Percentiles rank a stretch among this genome's conserved stretches.
Evolutionary conservation across 2,888 invertebrate genomes (phyloP).

Genomic region (Drosophila engyochracea): DNA sequence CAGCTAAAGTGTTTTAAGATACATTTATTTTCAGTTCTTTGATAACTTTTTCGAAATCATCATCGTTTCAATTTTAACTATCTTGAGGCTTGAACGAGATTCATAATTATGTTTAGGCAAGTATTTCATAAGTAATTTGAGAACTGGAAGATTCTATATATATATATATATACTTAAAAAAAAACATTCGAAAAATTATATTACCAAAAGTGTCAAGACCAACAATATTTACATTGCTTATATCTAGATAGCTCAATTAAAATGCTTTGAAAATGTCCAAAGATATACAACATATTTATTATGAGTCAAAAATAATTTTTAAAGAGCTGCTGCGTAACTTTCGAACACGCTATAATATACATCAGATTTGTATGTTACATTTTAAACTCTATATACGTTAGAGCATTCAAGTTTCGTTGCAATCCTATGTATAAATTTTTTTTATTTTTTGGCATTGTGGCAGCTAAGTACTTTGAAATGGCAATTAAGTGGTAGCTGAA

Average conservation of each 20-base stretch:
- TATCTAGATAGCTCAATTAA: conserved; percentile 3
- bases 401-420: conserved; percentile 9
- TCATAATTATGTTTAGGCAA: background rate
- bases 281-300: conserved; percentile 6
- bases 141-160: background rate
- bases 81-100: too few relatives aligned
- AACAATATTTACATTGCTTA: too few relatives aligned
- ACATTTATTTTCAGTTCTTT: background rate
- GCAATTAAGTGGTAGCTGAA: conserved; percentile 68
- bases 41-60: background rate
- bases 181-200: background rate
- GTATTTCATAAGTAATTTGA: background rate
- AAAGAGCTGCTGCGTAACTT: background rate
- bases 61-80: background rate
- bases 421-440: background rate
- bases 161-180: background rate
- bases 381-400: background rate
- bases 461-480: conserved; percentile 58
- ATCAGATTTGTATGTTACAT: background rate
- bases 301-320: background rate
- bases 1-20: background rate
- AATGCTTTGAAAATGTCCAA: conserved; percentile 4
- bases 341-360: background rate
- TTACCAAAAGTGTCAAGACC: conserved; percentile 3
- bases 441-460: conserved; percentile 48